Base-by-base conservation (phyloP, 1,140 invertebrate genomes). In the Drosophila takahashii region DNA sequence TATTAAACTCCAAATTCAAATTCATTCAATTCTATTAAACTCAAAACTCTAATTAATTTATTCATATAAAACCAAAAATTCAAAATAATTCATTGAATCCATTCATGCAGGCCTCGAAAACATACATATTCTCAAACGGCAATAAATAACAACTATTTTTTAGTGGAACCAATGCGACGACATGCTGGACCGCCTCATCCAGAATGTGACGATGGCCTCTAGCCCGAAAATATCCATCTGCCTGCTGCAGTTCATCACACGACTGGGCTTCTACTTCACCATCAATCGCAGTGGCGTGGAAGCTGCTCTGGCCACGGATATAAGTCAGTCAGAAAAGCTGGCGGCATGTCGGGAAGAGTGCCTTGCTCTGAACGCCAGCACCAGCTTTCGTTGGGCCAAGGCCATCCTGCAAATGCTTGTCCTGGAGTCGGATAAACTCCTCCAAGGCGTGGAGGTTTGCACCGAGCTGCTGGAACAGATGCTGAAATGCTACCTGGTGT, bases 131-230 rank as follows among this genome's bases (percentile, higher is more conserved):
- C 9, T 37, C 2, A 13, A 32, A 2, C 32, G 7, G 8, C 15
- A 1, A 0, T 45, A 16, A 2, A 15, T 18, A 18, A 18, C 6
- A 15, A 2, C 3, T 1, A n/a, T 29, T 11, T 2, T 2, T 27
- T 13, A 89, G 84, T 89, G 84, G 84, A 89, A 80, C 57, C 72
- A 90, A 32, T 85, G 85, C 10, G 84, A 89, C 18, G 84, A 89
- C 39, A 80, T 89, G 84, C 44, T 89, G 3, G 77, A 89, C 0
- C 73, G 85, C 0, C 80, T 89, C 13, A 59, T 85, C 7, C 61
- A 69, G 10, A 90, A 90, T 58, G 77, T 90, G 0, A 60, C 60
- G 1, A 51, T 89, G 41, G n/a, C 69, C 0, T 69, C 85, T 2
- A 70, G 51, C 1, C 61, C 58, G 0, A 27, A 71, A 42, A 54